Percentiles rank a stretch among this genome's conserved stretches.
Evolutionary conservation across 2,113 vertebrate genomes (phyloP).

Genomic region (Setophaga kirtlandii): DNA sequence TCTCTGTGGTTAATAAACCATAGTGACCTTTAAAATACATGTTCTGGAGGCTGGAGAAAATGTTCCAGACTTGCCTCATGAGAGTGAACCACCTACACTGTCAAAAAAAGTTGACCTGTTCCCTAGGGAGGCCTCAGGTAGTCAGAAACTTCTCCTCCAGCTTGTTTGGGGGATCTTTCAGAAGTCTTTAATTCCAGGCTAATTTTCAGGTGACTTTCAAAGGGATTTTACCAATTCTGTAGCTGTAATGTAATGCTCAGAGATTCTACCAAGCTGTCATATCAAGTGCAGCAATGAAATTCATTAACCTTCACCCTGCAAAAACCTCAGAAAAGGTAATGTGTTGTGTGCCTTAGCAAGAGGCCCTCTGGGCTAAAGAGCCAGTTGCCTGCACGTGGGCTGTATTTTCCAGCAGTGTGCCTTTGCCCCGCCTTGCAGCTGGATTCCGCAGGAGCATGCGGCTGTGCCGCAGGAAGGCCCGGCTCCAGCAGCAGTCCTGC

Average conservation of each 20-base stretch:
- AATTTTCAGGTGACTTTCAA: background rate
- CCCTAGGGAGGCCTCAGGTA: background rate
- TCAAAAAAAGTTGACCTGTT: background rate
- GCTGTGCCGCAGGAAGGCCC: conserved; percentile 81
- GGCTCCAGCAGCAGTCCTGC: conserved; percentile 65
- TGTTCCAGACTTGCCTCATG: background rate
- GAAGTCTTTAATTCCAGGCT: background rate
- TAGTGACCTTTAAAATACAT: background rate
- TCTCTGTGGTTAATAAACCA: background rate
- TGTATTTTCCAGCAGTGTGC: background rate
- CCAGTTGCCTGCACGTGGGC: accelerated
- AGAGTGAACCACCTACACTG: background rate
- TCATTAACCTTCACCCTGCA: background rate
- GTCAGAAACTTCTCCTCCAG: background rate
- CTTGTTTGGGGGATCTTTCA: background rate
- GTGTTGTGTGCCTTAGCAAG: background rate
- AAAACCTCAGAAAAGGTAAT: background rate
- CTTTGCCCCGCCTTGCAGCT: conserved; percentile 67
- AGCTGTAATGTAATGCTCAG: background rate
- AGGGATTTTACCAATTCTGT: background rate
- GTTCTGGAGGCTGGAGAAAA: background rate
- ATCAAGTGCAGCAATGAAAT: background rate
- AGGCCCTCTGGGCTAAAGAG: background rate
- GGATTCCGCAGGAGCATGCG: conserved; percentile 93
- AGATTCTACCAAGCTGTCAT: background rate